Base-by-base conservation (phyloP, 2,797 vertebrate genomes). In the Haliaeetus albicilla region DNA sequence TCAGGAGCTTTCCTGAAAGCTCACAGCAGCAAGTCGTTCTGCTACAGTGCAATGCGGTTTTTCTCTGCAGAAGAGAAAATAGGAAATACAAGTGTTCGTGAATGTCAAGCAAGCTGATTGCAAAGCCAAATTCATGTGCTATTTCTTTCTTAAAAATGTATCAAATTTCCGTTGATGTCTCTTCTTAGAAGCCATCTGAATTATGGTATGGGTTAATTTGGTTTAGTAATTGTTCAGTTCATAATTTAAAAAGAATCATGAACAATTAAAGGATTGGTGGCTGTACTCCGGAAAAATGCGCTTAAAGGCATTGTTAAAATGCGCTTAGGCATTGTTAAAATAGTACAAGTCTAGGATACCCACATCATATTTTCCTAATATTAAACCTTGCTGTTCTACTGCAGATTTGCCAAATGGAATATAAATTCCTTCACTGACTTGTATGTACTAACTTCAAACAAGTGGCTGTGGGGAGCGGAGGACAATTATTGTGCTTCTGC, bases 41-140 rank as follows among this genome's bases (percentile, higher is more conserved):
- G 16, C 27, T 81, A n/a, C 22, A 76, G 12, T 35, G 25, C 5
- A 69, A 18, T 2, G 4, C 0, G 1, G 0, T 51, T 74, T 74
- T 67, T 71, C 41, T 56, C 39, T 44, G 18, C 25, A 60, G 30
- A 71, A 76, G 28, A 16, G 11, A 60, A 7, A 59, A 30, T 64
- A 53, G 39, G 31, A 83, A 80, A 86, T n/a, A 14, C 11, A 15
- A 19, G 3, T 39, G 6, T n/a, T 70, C 10, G 4, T 48, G 53
- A 54, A 63, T 13, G 17, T 61, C 4, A 4, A 75, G 7, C 4
- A 54, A 75, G 37, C 30, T 18, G 41, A 33, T 16, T 63, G 18
- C 27, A 85, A 63, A 75, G 82, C 1, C 2, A 15, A 78, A 56
- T 41, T 53, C 1, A 15, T 18, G 5, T 39, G 4, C 7, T 65